These are phyloP conservation scores for Chromoteleia sp. DNA, from an alignment of 2,888 invertebrate genomes.

Conservation along the genomic window DNA sequence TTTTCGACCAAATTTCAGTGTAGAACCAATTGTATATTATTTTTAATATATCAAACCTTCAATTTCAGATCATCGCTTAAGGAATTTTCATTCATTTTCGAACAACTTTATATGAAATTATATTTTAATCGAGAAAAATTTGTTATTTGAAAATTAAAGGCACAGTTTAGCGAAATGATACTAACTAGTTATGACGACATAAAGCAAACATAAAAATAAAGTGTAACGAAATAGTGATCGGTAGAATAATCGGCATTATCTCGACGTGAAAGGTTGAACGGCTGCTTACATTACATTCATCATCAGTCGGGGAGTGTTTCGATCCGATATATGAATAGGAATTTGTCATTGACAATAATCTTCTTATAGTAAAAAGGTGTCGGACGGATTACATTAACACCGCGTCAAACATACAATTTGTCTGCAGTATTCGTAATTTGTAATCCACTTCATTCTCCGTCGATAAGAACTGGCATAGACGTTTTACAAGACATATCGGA, in stretches of 20 bases:
- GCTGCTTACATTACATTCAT: constrained; percentile 38
- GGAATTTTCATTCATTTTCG: no score
- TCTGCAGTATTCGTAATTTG: constrained; percentile 64
- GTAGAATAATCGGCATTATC: constrained; percentile 7
- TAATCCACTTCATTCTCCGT: constrained; percentile 63
- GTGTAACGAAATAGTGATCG: constrained; percentile 2
- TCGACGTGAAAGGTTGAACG: constrained; percentile 37
- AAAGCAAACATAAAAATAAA: background rate
- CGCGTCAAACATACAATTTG: constrained; percentile 64
- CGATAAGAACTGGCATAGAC: constrained; percentile 63
- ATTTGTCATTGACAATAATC: constrained; percentile 61
- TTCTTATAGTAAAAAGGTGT: constrained; percentile 62
- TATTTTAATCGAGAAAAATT: no score
- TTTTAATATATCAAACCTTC: no score
- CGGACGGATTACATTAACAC: constrained; percentile 56
- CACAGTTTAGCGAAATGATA: no score
- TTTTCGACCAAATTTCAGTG: no score
- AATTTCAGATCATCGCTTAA: no score
- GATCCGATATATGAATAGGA: constrained; percentile 55
- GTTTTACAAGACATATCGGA: constrained; percentile 66
- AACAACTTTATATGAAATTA: no score
- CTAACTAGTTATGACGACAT: no score
- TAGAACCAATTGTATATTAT: no score
- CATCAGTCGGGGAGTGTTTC: constrained; percentile 34
- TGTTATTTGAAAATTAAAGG: no score